Evolutionary conservation across 2,113 vertebrate species (phyloP), one percentile per base, ranked within the genome.

Genomic region (Argyrosomus japonicus): DNA sequence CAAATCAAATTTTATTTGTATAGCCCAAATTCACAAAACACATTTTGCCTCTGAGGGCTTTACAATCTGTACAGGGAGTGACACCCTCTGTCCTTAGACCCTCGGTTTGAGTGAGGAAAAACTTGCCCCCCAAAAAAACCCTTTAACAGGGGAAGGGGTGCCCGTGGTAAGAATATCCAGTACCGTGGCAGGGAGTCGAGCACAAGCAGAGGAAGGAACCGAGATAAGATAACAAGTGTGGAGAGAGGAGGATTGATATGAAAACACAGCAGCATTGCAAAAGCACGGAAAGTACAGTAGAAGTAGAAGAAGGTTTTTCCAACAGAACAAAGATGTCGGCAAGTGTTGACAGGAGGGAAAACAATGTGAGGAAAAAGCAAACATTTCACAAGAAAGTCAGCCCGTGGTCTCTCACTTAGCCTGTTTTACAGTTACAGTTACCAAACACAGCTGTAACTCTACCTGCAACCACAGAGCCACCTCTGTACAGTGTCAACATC

Each of bases 381-480:
- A 47, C 51, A 71, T 87, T 10, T 76, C 79, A 69, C 43, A 51
- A 76, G 27, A 54, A 51, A 75, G 40, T 23, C n/a, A 9, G 21
- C 12, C 3, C 6, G 32, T 50, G 9, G 32, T 63, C 7, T 25
- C 18, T 79, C 57, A 23, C 18, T 21, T 25, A 23, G 21, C 27
- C 25, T 19, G 19, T 47, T 63, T 68, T 14, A 23, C 17, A 65
- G 5, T 12, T 47, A 19, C 7, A 50, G 6, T 29, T 51, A 21
- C 58, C 27, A 11, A 50, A 74, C 36, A 36, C 7, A 36, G 7
- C 6, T 8, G 36, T 36, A 47, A 47, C 45, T 13, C 45, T 47
- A 47, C 45, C 45, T 13, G 45, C 11, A 47, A 47, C 45, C 45
- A 11, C 13, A 14, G 11, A 47, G 13, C 45, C 13, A 47, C 45